phyloP scores from a whole-genome alignment of 2,888 invertebrate genomes.

The Microctonus hyperodae region DNA sequence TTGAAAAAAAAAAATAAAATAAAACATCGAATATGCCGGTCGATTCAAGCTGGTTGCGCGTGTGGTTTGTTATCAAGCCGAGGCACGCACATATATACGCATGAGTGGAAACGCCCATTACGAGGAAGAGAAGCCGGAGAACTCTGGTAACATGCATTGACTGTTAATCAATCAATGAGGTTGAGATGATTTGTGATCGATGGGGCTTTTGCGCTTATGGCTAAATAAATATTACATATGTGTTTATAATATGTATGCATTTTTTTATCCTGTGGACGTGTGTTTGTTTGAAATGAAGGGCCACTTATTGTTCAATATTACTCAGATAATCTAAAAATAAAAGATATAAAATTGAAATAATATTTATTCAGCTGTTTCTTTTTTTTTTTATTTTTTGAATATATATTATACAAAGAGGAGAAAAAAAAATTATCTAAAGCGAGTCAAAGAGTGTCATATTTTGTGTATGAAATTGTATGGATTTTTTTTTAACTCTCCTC shows the following conservation, averaged over 20 bases:
- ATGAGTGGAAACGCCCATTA: constrained; percentile 42
- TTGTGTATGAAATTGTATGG: no score
- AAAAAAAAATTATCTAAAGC: no score
- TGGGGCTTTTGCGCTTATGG: constrained; percentile 15
- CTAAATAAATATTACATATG: neutral
- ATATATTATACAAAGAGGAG: no score
- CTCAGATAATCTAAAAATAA: neutral
- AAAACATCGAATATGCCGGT: constrained; percentile 1
- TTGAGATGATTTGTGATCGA: constrained; percentile 28
- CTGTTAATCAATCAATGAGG: constrained; percentile 43
- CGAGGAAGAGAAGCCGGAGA: constrained; percentile 14
- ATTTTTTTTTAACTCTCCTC: no score
- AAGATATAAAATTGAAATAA: neutral
- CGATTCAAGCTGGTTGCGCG: constrained; percentile 19
- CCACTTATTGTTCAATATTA: neutral
- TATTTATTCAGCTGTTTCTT: neutral
- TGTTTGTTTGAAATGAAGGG: no score
- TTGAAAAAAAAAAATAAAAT: constrained; percentile 6
- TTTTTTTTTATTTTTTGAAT: no score
- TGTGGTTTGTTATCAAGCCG: constrained; percentile 27
- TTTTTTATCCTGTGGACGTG: no score
- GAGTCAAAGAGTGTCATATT: no score
- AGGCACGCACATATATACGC: constrained; percentile 38
- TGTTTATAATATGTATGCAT: no score
- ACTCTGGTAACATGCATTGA: constrained; percentile 36